A percentile compares a stretch with the other conserved stretches of the same genome.
Evolutionary conservation across 2,888 invertebrate species (phyloP).

Genomic region (Hypomecis atomaria): DNA sequence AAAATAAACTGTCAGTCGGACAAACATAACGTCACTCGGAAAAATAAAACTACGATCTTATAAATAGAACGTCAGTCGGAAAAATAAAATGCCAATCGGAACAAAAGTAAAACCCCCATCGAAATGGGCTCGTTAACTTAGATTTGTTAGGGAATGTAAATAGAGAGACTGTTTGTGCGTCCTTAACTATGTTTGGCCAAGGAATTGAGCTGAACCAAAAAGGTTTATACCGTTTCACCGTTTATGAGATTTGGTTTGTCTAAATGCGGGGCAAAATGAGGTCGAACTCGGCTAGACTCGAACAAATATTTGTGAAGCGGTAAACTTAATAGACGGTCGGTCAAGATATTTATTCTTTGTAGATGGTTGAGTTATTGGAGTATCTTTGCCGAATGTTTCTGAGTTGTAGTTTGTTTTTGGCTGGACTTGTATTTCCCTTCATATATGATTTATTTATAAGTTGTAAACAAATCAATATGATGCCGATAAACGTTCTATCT

Average conservation of each 20-base stretch:
- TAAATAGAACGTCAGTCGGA: background rate
- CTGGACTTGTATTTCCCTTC: too few relatives aligned
- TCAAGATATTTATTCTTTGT: background rate
- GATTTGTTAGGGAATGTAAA: constrained; percentile 71
- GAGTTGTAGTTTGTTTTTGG: too few relatives aligned
- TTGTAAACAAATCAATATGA: too few relatives aligned
- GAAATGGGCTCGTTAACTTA: constrained; percentile 63
- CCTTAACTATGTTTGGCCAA: constrained; percentile 72
- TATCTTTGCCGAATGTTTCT: too few relatives aligned
- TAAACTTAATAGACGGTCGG: constrained; percentile 7
- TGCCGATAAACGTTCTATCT: too few relatives aligned
- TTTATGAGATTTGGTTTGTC: constrained; percentile 44
- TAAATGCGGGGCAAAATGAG: constrained; percentile 36
- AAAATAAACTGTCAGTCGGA: constrained; percentile 29
- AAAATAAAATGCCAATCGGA: constrained; percentile 31
- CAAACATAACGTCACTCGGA: constrained; percentile 4
- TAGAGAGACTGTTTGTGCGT: constrained; percentile 60
- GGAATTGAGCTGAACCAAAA: constrained; percentile 58
- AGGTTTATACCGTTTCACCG: constrained; percentile 42
- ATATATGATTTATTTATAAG: too few relatives aligned
- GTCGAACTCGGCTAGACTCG: constrained; percentile 12
- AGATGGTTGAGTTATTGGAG: too few relatives aligned
- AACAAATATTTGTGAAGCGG: constrained; percentile 15
- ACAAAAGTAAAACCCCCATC: constrained; percentile 53
- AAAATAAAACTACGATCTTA: background rate